Evolutionary conservation across 2,888 invertebrate species (phyloP), one percentile per base, ranked within the genome.

Genomic region (Platycheirus albimanus): DNA sequence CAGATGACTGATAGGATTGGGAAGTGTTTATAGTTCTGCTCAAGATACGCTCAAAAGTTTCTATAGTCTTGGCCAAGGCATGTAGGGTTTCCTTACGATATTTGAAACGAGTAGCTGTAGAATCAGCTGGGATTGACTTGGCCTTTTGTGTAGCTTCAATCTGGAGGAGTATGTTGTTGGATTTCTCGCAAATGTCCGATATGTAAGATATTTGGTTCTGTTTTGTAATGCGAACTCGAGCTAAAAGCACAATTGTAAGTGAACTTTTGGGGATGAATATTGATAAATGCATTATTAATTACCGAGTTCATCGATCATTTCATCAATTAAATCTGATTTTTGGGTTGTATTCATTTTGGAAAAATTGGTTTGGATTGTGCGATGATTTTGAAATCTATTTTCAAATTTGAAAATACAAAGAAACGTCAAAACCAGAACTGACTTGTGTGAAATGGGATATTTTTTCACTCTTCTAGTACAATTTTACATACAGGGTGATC

Each of bases 91-190:
- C 87, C 3, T 88, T 86, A 30, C 79, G 86, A 5, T 87, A 86
- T 10, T 86, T 85, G 56, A 85, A 87, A 0, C 86, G 67, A 66
- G 54, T 28, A 15, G 38, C 4, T 15, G 63, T 3, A 0, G 43
- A 19, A 41, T 63, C 67, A n/a, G 52, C 66, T n/a, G 63, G 17
- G 0, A 15, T 2, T 1, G 45, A 7, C 15, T 80, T 81, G 11
- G 66, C 63, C 3, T 85, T 79, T 11, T 85, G 84, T 0, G 86
- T 85, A 0, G 86, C 78, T 66, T 90, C 90, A 19, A 90, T 86
- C 54, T 89, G 88, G 15, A 90, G 75, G 4, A 90, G 85, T 0
- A 87, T 87, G 56, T 87, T 88, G 63, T 90, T 90, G 0, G 89
- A 88, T 30, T 88, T 89, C 2, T 90, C 89, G 61, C 87, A 67